Percentiles rank a stretch among this genome's conserved stretches.
These are phyloP conservation scores for Coptotermes formosanus DNA, from an alignment of 1,140 invertebrate genomes.

Conservation along the genomic window DNA sequence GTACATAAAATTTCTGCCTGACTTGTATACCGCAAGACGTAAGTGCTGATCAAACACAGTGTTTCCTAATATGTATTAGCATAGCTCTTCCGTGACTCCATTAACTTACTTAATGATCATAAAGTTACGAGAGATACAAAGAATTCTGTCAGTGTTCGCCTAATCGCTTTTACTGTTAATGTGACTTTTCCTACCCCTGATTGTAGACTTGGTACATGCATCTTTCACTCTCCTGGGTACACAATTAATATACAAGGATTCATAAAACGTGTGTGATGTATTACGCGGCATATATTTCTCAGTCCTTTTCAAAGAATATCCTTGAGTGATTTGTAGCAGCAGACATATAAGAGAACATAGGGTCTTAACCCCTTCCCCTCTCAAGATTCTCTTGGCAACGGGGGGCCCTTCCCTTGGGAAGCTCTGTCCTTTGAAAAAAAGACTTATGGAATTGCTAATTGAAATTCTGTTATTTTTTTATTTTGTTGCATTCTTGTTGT, in stretches of 20 bases:
- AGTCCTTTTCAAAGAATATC: not conserved
- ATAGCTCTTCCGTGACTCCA: too few relatives aligned
- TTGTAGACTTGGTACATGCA: not conserved
- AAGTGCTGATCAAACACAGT: too few relatives aligned
- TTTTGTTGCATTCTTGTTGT: too few relatives aligned
- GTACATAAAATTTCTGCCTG: too few relatives aligned
- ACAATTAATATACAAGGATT: not conserved
- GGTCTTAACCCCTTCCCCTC: not conserved
- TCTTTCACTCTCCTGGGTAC: not conserved
- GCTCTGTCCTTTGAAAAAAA: not conserved
- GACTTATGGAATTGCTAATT: not conserved
- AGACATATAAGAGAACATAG: not conserved
- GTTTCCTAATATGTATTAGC: too few relatives aligned
- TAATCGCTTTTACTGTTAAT: not conserved
- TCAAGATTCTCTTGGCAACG: not conserved
- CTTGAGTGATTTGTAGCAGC: conserved; percentile 5
- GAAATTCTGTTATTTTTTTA: not conserved
- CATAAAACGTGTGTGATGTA: conserved; percentile 1
- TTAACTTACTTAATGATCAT: too few relatives aligned
- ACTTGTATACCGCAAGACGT: too few relatives aligned
- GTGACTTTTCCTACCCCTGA: not conserved
- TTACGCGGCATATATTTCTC: not conserved
- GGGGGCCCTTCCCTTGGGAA: not conserved
- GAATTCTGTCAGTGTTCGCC: too few relatives aligned
- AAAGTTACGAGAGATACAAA: too few relatives aligned